A percentile compares a stretch with the other conserved stretches of the same genome.
Conservation (phyloP, 2,113 vertebrate genomes). For the Prionailurus viverrinus region DNA sequence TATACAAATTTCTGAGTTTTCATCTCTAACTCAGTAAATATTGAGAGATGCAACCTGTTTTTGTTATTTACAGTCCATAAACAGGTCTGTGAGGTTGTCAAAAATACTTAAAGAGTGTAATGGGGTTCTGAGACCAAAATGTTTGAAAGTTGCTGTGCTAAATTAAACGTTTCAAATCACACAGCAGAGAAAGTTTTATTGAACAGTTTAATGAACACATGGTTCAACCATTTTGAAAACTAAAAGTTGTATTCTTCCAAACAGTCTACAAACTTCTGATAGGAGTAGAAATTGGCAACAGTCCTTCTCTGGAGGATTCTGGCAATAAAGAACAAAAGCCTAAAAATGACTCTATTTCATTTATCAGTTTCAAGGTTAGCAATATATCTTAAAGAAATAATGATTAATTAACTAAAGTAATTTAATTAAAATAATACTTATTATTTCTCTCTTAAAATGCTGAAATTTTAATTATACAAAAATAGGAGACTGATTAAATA, state of each 20-base stretch:
- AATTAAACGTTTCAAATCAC: not conserved
- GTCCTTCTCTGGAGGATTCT: not conserved
- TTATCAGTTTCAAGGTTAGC: not conserved
- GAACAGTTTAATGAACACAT: not conserved
- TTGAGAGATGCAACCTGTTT: not conserved
- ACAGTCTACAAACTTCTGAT: not conserved
- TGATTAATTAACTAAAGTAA: not conserved
- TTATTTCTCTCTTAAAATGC: not conserved
- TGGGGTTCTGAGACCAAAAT: not conserved
- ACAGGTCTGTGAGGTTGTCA: not conserved
- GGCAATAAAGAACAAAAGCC: not conserved
- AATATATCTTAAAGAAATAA: not conserved
- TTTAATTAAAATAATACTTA: not conserved
- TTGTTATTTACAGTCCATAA: not conserved
- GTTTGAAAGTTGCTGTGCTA: not conserved
- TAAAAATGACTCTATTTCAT: not conserved
- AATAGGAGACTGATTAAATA: conserved; percentile 19
- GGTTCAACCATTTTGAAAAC: not conserved
- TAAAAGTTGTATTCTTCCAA: not conserved
- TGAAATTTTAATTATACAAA: conserved; percentile 10
- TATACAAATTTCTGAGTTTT: not conserved
- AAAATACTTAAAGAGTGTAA: not conserved
- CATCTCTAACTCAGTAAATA: not conserved
- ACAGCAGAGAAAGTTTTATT: not conserved
- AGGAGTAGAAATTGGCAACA: not conserved